Evolutionary conservation across 2,888 invertebrate genomes (phyloP).

Genomic region (Tenthredo amoena): DNA sequence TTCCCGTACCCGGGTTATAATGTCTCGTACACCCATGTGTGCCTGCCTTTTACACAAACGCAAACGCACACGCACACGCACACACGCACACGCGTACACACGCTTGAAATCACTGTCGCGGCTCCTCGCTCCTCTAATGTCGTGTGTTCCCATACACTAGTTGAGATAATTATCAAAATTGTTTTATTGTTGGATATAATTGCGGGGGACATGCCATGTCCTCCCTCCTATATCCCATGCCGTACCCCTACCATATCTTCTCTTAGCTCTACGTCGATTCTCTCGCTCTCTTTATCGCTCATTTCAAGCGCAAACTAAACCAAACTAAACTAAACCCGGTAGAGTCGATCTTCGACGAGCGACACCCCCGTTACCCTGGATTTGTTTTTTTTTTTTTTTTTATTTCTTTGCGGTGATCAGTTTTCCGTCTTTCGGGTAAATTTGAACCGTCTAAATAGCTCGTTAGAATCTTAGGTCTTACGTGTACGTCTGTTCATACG

Average conservation of each 20-base stretch:
- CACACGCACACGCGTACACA: background rate
- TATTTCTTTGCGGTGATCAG: background rate
- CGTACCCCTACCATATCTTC: slow-evolving; percentile 17
- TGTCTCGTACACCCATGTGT: background rate
- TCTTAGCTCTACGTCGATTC: background rate
- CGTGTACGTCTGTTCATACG: no score
- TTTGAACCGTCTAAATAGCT: background rate
- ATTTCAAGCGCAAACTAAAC: background rate
- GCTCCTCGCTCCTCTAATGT: slow-evolving; percentile 66
- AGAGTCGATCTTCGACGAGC: no score
- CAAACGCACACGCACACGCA: background rate
- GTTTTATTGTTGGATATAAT: slow-evolving; percentile 77
- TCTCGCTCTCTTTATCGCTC: slow-evolving; percentile 19
- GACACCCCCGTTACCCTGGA: no score
- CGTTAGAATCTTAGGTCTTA: slow-evolving; percentile 6
- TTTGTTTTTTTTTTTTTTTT: background rate
- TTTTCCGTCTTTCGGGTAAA: background rate
- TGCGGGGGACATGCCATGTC: slow-evolving; percentile 76
- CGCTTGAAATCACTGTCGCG: slow-evolving; percentile 28
- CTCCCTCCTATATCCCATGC: slow-evolving; percentile 56
- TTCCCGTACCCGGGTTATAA: slow-evolving; percentile 2
- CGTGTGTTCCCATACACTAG: slow-evolving; percentile 77
- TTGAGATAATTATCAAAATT: slow-evolving; percentile 77
- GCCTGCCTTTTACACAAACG: background rate
- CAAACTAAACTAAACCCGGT: background rate